A percentile compares a stretch with the other conserved stretches of the same genome.
Conservation (phyloP, 53 echinoderm and acorn worm genomes). For the Arbacia lixula region DNA sequence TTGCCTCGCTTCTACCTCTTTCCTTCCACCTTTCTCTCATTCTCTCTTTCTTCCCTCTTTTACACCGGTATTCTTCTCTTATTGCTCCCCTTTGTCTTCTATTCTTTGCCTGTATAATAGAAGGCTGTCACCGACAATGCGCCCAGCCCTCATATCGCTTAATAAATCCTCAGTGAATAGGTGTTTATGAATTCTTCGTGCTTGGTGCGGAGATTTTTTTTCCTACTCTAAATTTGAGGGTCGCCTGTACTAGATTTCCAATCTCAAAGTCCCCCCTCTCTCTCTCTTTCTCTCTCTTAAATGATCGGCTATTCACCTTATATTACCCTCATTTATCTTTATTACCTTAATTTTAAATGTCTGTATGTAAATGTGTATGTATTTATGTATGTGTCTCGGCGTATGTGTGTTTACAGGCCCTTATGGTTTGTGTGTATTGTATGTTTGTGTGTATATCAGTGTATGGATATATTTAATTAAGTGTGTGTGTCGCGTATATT, state of each 20-base stretch:
- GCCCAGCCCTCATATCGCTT: no score
- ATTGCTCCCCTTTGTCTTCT: no score
- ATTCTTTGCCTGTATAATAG: no score
- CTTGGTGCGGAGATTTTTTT: no score
- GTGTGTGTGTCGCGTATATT: no score
- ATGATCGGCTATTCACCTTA: neutral
- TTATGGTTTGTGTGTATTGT: no score
- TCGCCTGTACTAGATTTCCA: conserved; percentile 24
- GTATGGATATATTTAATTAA: no score
- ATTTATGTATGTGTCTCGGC: no score
- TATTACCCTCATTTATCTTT: neutral
- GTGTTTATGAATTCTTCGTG: neutral
- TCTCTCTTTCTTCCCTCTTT: neutral
- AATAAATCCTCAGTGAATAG: neutral
- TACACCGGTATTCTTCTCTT: neutral
- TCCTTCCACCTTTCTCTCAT: neutral
- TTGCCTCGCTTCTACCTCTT: neutral
- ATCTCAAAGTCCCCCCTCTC: neutral
- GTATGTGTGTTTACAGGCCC: no score
- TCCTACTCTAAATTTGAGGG: conserved; percentile 39
- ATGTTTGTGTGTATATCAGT: no score
- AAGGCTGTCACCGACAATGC: no score
- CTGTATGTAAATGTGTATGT: no score
- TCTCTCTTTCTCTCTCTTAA: neutral
- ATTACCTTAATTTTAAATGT: neutral